These are phyloP conservation scores for Tichodroma muraria DNA, from an alignment of 2,113 vertebrate genomes.

Conservation along the genomic window DNA sequence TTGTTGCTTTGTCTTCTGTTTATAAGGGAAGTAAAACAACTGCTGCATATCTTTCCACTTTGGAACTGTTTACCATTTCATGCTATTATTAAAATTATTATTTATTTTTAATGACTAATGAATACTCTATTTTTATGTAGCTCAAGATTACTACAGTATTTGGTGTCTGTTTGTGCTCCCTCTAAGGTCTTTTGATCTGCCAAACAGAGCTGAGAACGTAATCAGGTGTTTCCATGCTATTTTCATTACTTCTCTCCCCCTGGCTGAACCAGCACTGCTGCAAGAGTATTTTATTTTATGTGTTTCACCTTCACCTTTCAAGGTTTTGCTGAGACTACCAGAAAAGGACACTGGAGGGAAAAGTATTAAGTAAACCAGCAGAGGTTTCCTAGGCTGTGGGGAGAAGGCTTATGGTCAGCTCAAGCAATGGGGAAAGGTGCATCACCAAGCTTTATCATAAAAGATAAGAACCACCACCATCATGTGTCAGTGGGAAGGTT, in stretches of 20 bases:
- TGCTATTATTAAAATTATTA: background rate
- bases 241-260: background rate
- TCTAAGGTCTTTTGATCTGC: background rate
- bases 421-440: background rate
- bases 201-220: background rate
- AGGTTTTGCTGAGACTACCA: background rate
- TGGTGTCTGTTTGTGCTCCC: background rate
- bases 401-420: background rate
- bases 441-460: background rate
- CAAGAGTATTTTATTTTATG: conserved; percentile 4
- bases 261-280: background rate
- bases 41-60: background rate
- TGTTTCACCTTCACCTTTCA: conserved; percentile 31
- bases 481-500: background rate
- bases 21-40: background rate
- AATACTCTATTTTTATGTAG: background rate
- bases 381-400: background rate
- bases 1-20: background rate
- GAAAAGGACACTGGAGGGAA: background rate
- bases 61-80: background rate
- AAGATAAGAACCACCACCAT: background rate
- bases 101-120: background rate
- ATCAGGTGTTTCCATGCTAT: background rate
- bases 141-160: background rate
- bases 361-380: background rate